A percentile compares a stretch with the other conserved stretches of the same genome.
These are phyloP conservation scores for Rhineura floridana DNA, from an alignment of 2,113 vertebrate species.

Conservation along the genomic window DNA sequence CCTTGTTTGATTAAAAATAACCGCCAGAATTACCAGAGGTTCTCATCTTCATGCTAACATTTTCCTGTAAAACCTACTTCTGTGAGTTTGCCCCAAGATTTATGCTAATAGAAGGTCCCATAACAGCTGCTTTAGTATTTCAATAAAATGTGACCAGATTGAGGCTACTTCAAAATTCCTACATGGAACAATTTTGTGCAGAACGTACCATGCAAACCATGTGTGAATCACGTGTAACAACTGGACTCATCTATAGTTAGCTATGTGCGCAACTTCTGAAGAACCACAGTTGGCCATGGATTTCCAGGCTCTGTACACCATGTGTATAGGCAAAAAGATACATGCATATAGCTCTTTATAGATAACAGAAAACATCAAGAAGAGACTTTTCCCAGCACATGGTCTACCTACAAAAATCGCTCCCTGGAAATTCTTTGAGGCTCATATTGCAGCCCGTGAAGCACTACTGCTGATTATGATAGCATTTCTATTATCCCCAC, in stretches of 20 bases:
- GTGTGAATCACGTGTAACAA: not conserved
- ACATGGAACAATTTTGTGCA: not conserved
- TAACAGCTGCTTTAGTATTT: not conserved
- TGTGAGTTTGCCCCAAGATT: not conserved
- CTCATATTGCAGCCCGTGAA: not conserved
- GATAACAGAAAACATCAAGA: not conserved
- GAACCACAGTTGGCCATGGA: not conserved
- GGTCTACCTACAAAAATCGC: not conserved
- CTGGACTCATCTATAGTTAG: not conserved
- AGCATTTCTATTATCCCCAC: not conserved
- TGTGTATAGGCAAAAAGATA: not conserved
- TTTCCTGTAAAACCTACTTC: not conserved
- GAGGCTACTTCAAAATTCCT: not conserved
- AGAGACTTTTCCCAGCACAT: not conserved
- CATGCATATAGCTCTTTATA: not conserved
- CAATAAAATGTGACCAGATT: not conserved
- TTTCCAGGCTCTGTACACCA: not conserved
- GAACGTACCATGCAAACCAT: not conserved
- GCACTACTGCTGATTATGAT: not conserved
- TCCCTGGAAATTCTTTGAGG: not conserved
- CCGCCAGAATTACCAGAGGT: not conserved
- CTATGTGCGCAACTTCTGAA: not conserved
- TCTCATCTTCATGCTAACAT: not conserved
- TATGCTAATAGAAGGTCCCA: not conserved
- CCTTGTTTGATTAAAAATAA: not conserved